phyloP scores from a whole-genome alignment of 2,113 vertebrate genomes.

The Planiliza haematocheilus region DNA sequence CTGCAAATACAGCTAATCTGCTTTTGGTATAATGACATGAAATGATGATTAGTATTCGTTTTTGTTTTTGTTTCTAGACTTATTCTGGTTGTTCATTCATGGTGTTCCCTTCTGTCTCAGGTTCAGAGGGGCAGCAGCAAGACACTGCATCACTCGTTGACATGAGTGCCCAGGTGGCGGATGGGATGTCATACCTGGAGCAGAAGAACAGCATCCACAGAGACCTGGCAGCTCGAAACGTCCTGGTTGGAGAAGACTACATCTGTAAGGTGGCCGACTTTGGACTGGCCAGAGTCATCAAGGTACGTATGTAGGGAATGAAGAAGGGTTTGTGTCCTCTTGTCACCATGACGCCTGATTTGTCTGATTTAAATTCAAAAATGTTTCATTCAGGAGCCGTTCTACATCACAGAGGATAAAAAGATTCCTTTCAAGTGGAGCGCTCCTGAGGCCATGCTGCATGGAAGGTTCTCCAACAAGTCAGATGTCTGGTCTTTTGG shows the following conservation, averaged over 20 bases:
- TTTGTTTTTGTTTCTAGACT: too few species aligned
- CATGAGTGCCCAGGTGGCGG: conserved; percentile 85
- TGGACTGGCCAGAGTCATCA: conserved; percentile 87
- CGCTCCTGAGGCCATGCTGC: conserved; percentile 85
- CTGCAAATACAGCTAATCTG: too few species aligned
- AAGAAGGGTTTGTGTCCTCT: not conserved
- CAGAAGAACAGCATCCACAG: conserved; percentile 86
- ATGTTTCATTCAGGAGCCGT: conserved; percentile 77
- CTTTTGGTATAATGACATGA: too few species aligned
- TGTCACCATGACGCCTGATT: too few species aligned
- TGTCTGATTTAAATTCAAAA: not conserved
- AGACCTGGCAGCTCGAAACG: conserved; percentile 89
- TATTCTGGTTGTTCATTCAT: too few species aligned
- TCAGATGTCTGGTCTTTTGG: conserved; percentile 89
- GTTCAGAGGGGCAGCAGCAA: conserved; percentile 68
- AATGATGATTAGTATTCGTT: too few species aligned
- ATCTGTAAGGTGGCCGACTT: conserved; percentile 91
- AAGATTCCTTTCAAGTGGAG: conserved; percentile 88
- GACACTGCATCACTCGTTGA: conserved; percentile 74
- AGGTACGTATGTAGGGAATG: conserved; percentile 72
- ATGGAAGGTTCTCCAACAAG: conserved; percentile 84
- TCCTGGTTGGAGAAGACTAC: conserved; percentile 86
- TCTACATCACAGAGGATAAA: conserved; percentile 81
- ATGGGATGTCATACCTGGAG: conserved; percentile 89
- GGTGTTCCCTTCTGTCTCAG: conserved; percentile 56